Evolutionary conservation across 2,888 invertebrate species (phyloP).

Genomic region (Lordiphosa fenestrarum): DNA sequence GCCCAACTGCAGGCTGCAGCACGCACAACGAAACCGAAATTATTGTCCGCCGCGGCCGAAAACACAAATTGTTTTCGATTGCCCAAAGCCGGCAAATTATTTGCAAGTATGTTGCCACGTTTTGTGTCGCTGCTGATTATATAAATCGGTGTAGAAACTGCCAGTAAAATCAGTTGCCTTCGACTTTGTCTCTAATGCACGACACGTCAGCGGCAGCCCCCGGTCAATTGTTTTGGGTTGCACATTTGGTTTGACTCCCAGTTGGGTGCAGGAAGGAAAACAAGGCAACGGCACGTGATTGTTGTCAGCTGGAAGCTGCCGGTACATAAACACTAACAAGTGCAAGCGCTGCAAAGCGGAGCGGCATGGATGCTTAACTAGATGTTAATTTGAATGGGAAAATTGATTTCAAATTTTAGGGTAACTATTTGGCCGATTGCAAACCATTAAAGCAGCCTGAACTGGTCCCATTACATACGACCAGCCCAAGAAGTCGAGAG

Average conservation of each 20-base stretch:
- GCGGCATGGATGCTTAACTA: conserved; percentile 1
- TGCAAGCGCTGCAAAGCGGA: conserved; percentile 7
- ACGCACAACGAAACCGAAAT: conserved; percentile 15
- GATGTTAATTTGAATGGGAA: neutral
- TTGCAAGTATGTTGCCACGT: conserved; percentile 60
- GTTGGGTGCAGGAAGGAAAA: conserved; percentile 26
- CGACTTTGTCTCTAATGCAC: conserved; percentile 25
- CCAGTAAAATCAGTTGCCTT: conserved; percentile 33
- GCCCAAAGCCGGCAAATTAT: conserved; percentile 57
- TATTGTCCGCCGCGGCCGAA: conserved; percentile 26
- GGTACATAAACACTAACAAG: conserved; percentile 6
- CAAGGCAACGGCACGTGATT: conserved; percentile 61
- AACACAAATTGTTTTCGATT: conserved; percentile 69
- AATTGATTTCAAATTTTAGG: no score
- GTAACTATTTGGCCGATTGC: no score
- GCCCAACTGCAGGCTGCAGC: conserved; percentile 33
- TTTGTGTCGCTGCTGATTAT: conserved; percentile 72
- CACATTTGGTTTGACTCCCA: conserved; percentile 26
- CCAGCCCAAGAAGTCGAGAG: no score
- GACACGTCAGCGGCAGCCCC: conserved; percentile 49
- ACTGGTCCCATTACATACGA: no score
- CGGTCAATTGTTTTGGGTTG: conserved; percentile 45
- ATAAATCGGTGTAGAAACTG: conserved; percentile 62
- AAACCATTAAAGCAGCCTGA: no score
- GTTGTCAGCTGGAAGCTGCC: conserved; percentile 43